Evolutionary conservation across 2,113 vertebrate species (phyloP), one percentile per base, ranked within the genome.

Genomic region (Okapia johnstoni): DNA sequence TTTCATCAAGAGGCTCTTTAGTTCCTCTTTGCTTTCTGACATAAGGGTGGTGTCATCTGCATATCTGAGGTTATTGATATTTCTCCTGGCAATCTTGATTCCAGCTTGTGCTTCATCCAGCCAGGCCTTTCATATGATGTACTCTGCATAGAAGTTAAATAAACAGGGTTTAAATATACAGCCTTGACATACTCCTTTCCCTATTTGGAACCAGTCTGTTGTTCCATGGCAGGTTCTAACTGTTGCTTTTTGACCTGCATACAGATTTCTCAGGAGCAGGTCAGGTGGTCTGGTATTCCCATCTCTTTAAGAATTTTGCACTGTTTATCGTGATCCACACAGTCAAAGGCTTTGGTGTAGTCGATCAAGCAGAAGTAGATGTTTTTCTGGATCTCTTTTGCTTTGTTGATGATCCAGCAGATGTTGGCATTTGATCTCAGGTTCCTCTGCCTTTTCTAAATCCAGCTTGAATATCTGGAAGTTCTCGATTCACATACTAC

Each of bases 81-180:
- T 36, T 66, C 17, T 36, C 33, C 33, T 0, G 0, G 8, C 2
- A 36, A 21, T 66, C 1, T n/a, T 36, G 33, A 36, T 36, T 36
- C 8, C 8, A 36, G 33, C 17, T 66, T 36, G 17, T 10, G 33
- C 63, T 66, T 66, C 16, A 2, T 66, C 16, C 16, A 66, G 63
- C 33, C 63, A 33, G n/a, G 63, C 0, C 0, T 66, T 66, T 66
- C 63, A 5, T 33, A 21, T n/a, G 63, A 66, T 36, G 33, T 66
- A 66, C 33, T 36, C 63, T 66, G 63, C 63, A 66, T 66, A 36
- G 0, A 66, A 36, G 63, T 36, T 66, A 66, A 66, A 66, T 36
- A 21, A 66, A 16, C 33, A 21, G 33, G 63, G 63, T 66, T 33
- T 21, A 33, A 21, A 66, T 66, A 21, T 9, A 66, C 63, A 66